Base-by-base conservation (phyloP, 2,113 vertebrate genomes). In the Entomyzon cyanotis region DNA sequence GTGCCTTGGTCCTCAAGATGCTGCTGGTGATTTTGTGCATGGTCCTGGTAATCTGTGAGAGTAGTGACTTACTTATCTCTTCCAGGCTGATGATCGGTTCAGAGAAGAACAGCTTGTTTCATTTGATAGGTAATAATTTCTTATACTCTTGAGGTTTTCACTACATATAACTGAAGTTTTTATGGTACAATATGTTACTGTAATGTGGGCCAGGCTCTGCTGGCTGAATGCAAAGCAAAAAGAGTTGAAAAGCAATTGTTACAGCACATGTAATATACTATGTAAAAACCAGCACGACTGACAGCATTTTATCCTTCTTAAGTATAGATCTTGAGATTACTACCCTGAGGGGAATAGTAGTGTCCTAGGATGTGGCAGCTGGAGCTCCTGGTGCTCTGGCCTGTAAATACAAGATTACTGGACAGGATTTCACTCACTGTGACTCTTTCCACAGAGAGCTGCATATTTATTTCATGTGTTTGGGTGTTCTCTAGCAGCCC, bases 81-180 rank as follows among this genome's bases (percentile, higher is more conserved):
- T 97, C 90, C 94, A 99, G 99, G 96, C 94, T 82, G 99, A 99
- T 91, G 99, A 99, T 42, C 94, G 94, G 56, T 97, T 98, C 93
- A 98, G 98, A 89, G 99, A 99, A 89, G 99, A 99, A 28, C 99
- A 99, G 95, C 98, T 99, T 33, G 99, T 99, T 81, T 99, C 99
- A 25, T 99, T 99, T 97, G 99, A 99, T 88, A 99, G 99, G 99
- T 99, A 98, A 97, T 76, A 58, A 55, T 37, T 96, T 53, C 62
- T 93, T 84, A 9, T 73, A 21, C 21, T 81, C 63, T 56, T 44
- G 20, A 28, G 18, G 12, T 69, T 71, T 39, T 82, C 52, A 24
- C 56, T 86, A 10, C 19, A 11, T n/a, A 3, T 28, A 53, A 53
- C n/a, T 86, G 1, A 86, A 80, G 65, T 11, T 81, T 70, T 71